These are phyloP conservation scores for Euschistus heros DNA, from an alignment of 1,140 invertebrate species.

Conservation along the genomic window DNA sequence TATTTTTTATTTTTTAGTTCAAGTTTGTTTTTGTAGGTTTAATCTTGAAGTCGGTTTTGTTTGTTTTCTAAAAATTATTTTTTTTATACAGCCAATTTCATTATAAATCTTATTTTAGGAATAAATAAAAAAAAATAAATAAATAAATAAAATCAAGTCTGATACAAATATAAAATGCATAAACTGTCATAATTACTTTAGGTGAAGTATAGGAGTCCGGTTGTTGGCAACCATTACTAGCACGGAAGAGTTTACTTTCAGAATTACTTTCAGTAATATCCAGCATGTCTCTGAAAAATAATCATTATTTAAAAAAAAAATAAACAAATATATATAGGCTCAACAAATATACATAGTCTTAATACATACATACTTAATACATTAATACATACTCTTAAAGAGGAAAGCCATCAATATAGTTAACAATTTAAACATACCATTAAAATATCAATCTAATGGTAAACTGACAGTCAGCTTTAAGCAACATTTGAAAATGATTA, in stretches of 20 bases:
- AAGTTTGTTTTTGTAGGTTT: no score
- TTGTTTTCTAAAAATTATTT: neutral
- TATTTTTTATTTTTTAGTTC: no score
- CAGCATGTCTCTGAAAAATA: slow-evolving; percentile 2
- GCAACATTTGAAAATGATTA: no score
- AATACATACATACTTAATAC: no score
- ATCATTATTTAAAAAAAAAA: neutral
- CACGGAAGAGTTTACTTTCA: slow-evolving; percentile 27
- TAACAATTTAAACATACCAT: no score
- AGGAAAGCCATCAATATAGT: no score
- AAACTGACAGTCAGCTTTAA: no score
- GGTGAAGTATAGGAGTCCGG: slow-evolving; percentile 40
- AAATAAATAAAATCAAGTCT: no score
- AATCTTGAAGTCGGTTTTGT: no score
- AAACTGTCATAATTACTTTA: slow-evolving; percentile 31
- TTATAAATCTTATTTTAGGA: neutral
- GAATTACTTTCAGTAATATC: slow-evolving; percentile 16
- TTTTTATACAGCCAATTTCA: neutral
- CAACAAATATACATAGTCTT: neutral
- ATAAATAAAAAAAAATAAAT: slow-evolving; percentile 1
- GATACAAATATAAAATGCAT: neutral
- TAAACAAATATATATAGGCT: neutral
- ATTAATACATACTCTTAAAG: no score
- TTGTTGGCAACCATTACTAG: slow-evolving; percentile 29
- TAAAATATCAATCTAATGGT: no score